These are phyloP conservation scores for Agrochola macilenta DNA, from an alignment of 2,888 invertebrate species.

Conservation along the genomic window DNA sequence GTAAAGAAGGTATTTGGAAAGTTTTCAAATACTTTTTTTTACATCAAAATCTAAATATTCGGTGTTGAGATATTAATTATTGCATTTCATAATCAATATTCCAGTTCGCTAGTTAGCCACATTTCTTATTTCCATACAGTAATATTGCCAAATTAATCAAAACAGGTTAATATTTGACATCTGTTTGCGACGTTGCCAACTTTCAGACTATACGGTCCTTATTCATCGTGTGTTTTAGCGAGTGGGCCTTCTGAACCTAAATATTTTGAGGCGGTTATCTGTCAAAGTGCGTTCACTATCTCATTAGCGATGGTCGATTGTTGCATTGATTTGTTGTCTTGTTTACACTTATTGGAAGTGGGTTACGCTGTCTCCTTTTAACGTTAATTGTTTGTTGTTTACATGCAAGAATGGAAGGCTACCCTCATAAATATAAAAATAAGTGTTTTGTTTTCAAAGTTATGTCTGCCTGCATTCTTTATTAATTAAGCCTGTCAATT, in stretches of 20 bases:
- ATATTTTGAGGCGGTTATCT: conserved; percentile 14
- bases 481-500: conserved; percentile 1
- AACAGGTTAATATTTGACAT: too few relatives aligned
- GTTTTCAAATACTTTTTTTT: too few relatives aligned
- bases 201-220: too few relatives aligned
- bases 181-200: too few relatives aligned
- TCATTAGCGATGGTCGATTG: conserved; percentile 29
- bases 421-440: conserved; percentile 46
- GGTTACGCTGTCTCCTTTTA: conserved; percentile 39
- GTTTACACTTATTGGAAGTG: conserved; percentile 23
- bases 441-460: conserved; percentile 18
- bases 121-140: too few relatives aligned
- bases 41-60: too few relatives aligned
- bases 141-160: too few relatives aligned
- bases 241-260: conserved; percentile 10
- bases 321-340: conserved; percentile 54
- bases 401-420: conserved; percentile 10
- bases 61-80: too few relatives aligned
- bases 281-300: conserved; percentile 55
- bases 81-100: too few relatives aligned
- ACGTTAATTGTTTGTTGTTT: conserved; percentile 37
- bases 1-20: too few relatives aligned
- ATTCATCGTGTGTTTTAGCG: neutral
- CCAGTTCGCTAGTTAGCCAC: too few relatives aligned
- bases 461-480: conserved; percentile 21